phyloP scores from a whole-genome alignment of 2,888 invertebrate species.

The Dasysyrphus albostriatus region DNA sequence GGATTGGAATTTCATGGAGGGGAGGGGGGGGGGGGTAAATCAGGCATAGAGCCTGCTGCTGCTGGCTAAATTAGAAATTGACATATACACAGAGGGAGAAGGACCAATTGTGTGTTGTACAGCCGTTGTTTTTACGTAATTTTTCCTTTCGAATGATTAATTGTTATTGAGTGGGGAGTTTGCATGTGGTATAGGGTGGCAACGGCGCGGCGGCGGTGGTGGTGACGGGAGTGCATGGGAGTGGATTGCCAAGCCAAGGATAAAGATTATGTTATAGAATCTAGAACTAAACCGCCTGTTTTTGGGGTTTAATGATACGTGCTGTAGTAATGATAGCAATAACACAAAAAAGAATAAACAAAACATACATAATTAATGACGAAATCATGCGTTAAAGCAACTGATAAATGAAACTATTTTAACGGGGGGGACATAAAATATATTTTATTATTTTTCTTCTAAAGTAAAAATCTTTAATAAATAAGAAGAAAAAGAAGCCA shows the following conservation, averaged over 20 bases:
- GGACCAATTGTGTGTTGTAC: slow-evolving; percentile 66
- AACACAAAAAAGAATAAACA: slow-evolving; percentile 23
- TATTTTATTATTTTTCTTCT: neutral
- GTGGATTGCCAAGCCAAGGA: slow-evolving; percentile 40
- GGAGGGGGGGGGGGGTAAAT: neutral
- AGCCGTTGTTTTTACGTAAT: slow-evolving; percentile 71
- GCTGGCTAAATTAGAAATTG: slow-evolving; percentile 71
- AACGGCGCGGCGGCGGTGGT: neutral
- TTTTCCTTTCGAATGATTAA: slow-evolving; percentile 73
- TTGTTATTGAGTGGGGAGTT: slow-evolving; percentile 67
- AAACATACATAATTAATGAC: slow-evolving; percentile 23
- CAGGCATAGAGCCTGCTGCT: slow-evolving; percentile 25
- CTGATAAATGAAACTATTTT: slow-evolving; percentile 6
- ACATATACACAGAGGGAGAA: slow-evolving; percentile 41
- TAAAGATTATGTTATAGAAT: slow-evolving; percentile 23
- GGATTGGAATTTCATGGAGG: slow-evolving; percentile 42
- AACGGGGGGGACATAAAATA: too few species aligned
- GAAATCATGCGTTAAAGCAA: neutral
- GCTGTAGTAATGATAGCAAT: slow-evolving; percentile 13
- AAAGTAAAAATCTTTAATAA: neutral
- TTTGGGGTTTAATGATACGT: slow-evolving; percentile 36
- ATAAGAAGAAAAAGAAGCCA: neutral
- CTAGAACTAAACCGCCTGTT: slow-evolving; percentile 28
- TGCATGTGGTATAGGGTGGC: slow-evolving; percentile 38
- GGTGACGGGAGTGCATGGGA: neutral